These are phyloP conservation scores for Nerophis lumbriciformis DNA, from an alignment of 2,113 vertebrate genomes.

Conservation along the genomic window DNA sequence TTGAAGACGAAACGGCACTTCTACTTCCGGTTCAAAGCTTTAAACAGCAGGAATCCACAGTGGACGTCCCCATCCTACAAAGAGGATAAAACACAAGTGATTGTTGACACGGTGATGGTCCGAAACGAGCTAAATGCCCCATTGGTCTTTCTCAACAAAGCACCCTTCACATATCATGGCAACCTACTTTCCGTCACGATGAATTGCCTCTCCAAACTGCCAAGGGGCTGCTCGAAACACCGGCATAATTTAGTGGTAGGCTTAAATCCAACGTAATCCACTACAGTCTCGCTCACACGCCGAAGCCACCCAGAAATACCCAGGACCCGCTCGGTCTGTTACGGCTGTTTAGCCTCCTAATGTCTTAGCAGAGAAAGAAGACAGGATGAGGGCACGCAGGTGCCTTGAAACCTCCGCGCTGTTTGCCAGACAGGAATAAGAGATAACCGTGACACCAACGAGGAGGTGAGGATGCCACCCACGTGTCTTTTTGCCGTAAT, in stretches of 20 bases:
- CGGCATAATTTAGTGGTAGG: constrained; percentile 49
- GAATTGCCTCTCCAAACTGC: constrained; percentile 51
- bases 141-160: constrained; percentile 48
- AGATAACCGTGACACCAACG: constrained; percentile 37
- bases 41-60: too few species aligned
- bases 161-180: constrained; percentile 55
- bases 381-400: constrained; percentile 10
- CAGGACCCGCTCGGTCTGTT: constrained; percentile 22
- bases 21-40: too few species aligned
- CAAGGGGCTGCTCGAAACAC: constrained; percentile 49
- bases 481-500: constrained; percentile 29
- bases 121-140: constrained; percentile 42
- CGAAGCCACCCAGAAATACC: constrained; percentile 11
- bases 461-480: constrained; percentile 29
- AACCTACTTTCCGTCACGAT: constrained; percentile 58
- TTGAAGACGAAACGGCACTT: too few species aligned
- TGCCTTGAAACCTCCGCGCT: constrained; percentile 18
- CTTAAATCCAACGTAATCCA: constrained; percentile 41
- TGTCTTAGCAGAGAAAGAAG: background rate
- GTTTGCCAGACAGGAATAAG: constrained; percentile 28
- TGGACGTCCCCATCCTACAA: constrained; percentile 21
- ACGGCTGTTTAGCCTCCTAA: constrained; percentile 12
- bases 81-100: constrained; percentile 44
- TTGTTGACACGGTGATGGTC: constrained; percentile 47
- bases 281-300: constrained; percentile 20